These are phyloP conservation scores for Gallinago paraguaiae DNA, from an alignment of 2,113 vertebrate genomes.

Conservation along the genomic window DNA sequence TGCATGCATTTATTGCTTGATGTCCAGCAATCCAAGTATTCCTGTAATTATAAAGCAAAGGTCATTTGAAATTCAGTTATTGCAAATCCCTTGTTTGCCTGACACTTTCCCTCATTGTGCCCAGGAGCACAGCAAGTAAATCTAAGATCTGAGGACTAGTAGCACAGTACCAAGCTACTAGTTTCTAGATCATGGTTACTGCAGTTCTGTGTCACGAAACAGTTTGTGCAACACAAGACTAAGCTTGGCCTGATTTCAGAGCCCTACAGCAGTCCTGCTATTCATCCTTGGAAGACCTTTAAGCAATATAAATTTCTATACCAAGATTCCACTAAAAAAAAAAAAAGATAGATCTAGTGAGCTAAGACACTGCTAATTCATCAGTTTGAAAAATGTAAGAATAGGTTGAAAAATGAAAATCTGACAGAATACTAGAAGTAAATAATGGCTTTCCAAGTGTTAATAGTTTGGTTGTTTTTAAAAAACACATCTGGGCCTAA, in stretches of 20 bases:
- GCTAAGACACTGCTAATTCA: constrained; percentile 14
- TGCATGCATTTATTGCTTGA: neutral
- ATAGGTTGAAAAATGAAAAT: constrained; percentile 19
- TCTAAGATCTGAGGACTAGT: neutral
- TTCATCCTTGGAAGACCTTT: constrained; percentile 70
- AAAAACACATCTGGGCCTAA: neutral
- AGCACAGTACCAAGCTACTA: neutral
- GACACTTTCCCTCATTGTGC: accelerated
- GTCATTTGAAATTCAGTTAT: neutral
- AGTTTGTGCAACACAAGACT: constrained; percentile 75
- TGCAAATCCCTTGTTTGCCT: neutral
- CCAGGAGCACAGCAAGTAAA: neutral
- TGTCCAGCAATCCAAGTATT: neutral
- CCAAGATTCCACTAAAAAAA: neutral
- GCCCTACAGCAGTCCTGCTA: constrained; percentile 75
- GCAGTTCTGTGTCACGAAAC: constrained; percentile 23
- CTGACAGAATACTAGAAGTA: neutral
- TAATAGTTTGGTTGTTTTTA: neutral
- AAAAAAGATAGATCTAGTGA: neutral
- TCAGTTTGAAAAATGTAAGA: constrained; percentile 10
- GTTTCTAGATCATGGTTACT: neutral
- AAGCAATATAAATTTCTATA: neutral
- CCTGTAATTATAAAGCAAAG: neutral
- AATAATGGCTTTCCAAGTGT: constrained; percentile 23
- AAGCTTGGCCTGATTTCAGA: constrained; percentile 76